Conservation (phyloP, 2,113 vertebrate species). For the Antechinus flavipes region DNA sequence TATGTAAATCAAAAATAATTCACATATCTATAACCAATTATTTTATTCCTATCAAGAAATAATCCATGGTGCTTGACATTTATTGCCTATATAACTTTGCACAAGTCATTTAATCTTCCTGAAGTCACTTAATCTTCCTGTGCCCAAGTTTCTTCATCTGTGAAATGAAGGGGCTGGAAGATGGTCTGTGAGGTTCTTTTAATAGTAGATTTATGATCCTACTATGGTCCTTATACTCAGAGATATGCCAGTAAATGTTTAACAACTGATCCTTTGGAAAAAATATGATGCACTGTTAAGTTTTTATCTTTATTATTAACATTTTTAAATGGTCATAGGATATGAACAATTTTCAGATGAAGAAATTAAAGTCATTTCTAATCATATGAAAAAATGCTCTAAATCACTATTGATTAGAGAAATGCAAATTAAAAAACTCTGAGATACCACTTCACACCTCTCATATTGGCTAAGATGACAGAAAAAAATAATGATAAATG, state of each 20-base stretch:
- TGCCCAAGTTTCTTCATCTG: not conserved
- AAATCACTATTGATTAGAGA: too few relatives aligned
- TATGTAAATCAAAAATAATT: not conserved
- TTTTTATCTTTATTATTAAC: not conserved
- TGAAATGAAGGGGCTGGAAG: not conserved
- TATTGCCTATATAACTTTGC: not conserved
- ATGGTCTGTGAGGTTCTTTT: not conserved
- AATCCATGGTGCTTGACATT: not conserved
- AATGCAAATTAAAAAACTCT: too few relatives aligned
- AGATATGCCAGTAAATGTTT: not conserved
- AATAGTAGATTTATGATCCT: not conserved
- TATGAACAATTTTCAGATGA: too few relatives aligned
- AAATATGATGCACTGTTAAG: not conserved
- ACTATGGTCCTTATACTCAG: not conserved
- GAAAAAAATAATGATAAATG: too few relatives aligned
- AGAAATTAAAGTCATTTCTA: too few relatives aligned
- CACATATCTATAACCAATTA: not conserved
- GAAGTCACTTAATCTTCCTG: not conserved
- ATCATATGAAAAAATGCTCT: too few relatives aligned
- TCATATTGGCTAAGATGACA: too few relatives aligned
- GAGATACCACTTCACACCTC: too few relatives aligned
- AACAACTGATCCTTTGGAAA: not conserved
- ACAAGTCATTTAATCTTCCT: not conserved
- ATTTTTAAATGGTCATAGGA: too few relatives aligned
- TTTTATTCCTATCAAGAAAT: not conserved